phyloP scores from a whole-genome alignment of 2,113 vertebrate genomes.

The Ctenomys sociabilis region DNA sequence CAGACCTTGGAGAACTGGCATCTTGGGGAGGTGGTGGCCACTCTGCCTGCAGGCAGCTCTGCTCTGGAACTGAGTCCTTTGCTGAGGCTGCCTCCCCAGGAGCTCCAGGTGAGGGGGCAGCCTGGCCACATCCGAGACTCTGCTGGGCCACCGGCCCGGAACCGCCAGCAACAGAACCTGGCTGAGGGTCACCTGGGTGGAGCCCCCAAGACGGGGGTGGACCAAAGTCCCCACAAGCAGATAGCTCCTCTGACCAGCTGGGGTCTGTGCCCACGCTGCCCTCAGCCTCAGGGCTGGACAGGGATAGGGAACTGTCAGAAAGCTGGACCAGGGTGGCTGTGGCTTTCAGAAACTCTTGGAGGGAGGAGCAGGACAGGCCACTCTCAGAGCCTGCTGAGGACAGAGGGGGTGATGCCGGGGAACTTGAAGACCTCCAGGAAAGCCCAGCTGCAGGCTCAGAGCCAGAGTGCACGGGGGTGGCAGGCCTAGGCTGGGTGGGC shows the following conservation, averaged over 20 bases:
- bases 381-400: background rate
- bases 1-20: background rate
- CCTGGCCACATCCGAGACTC: background rate
- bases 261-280: slow-evolving; percentile 64
- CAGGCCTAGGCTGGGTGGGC: fast-evolving
- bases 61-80: background rate
- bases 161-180: background rate
- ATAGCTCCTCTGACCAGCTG: slow-evolving; percentile 62
- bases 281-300: slow-evolving; percentile 64
- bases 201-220: background rate
- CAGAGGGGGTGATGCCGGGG: fast-evolving
- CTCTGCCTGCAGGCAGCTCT: fast-evolving
- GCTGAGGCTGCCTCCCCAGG: background rate
- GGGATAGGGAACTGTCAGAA: slow-evolving; percentile 74
- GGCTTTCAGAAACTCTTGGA: slow-evolving; percentile 82
- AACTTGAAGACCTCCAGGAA: background rate
- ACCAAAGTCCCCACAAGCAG: background rate
- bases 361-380: slow-evolving; percentile 60
- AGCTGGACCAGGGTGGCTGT: slow-evolving; percentile 76
- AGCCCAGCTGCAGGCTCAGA: background rate
- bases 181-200: background rate
- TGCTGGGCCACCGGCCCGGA: background rate
- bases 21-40: fast-evolving
- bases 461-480: fast-evolving
- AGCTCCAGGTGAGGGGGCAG: no score